phyloP scores from a whole-genome alignment of 2,113 vertebrate genomes.

The Melanerpes formicivorus region DNA sequence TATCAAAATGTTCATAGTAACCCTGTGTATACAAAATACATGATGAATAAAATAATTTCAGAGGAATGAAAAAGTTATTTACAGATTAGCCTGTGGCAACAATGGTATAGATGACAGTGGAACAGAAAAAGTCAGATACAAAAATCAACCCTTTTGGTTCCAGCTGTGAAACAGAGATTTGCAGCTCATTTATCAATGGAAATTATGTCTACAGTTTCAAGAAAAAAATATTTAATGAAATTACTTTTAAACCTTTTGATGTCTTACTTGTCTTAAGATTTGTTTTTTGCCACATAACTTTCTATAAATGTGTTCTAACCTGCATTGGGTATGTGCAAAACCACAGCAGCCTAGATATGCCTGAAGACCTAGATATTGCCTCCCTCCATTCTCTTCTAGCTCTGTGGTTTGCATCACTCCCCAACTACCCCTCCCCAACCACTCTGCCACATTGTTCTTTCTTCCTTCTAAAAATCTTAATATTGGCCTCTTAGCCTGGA shows the following conservation, averaged over 20 bases:
- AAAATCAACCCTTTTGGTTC: background rate
- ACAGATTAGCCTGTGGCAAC: background rate
- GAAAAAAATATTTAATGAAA: background rate
- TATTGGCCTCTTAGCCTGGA: background rate
- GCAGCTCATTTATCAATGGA: background rate
- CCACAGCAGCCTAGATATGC: background rate
- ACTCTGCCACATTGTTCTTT: background rate
- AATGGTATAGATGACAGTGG: background rate
- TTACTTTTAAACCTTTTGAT: background rate
- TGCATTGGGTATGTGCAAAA: background rate
- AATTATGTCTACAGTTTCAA: background rate
- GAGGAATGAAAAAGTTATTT: background rate
- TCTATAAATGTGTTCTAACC: background rate
- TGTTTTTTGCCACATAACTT: background rate
- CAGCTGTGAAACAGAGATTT: background rate
- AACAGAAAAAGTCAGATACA: background rate
- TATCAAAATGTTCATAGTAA: background rate
- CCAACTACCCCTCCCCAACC: accelerated
- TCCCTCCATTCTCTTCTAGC: background rate
- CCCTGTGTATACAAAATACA: background rate
- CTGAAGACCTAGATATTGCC: background rate
- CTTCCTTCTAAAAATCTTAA: background rate
- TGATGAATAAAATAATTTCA: background rate
- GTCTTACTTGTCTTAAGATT: background rate
- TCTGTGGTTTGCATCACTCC: background rate